These are phyloP conservation scores for Numenius arquata DNA, from an alignment of 2,113 vertebrate genomes.

Conservation along the genomic window DNA sequence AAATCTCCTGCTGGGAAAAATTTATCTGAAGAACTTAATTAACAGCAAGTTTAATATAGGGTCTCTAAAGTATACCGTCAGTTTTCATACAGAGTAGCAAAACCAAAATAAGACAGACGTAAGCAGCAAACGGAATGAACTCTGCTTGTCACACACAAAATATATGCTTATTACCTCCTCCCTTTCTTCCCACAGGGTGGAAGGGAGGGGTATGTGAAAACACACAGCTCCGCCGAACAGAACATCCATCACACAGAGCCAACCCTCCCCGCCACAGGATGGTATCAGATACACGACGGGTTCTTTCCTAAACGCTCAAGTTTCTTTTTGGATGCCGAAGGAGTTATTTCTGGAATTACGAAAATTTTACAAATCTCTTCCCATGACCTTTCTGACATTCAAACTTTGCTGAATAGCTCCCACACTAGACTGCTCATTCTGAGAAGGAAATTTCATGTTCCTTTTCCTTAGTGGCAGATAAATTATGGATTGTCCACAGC, in stretches of 20 bases:
- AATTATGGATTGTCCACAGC: slow-evolving; percentile 13
- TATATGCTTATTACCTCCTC: not conserved
- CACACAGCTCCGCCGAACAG: not conserved
- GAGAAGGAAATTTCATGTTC: slow-evolving; percentile 50
- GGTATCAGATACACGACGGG: not conserved
- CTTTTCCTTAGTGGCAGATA: slow-evolving; percentile 34
- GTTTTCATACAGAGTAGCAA: not conserved
- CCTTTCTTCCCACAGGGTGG: not conserved
- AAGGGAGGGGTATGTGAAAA: not conserved
- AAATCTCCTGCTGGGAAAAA: slow-evolving; percentile 2
- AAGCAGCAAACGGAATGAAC: not conserved
- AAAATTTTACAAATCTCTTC: slow-evolving; percentile 70
- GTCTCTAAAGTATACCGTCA: not conserved
- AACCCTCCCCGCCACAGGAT: not conserved
- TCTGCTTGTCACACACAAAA: not conserved
- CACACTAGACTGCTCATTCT: slow-evolving; percentile 34
- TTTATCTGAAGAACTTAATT: slow-evolving; percentile 30
- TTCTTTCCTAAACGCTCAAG: slow-evolving; percentile 17
- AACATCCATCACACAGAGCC: not conserved
- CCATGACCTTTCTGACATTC: slow-evolving; percentile 66
- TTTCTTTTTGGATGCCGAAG: slow-evolving; percentile 9
- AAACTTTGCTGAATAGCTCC: slow-evolving; percentile 53
- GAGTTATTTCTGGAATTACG: slow-evolving; percentile 61
- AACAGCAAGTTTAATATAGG: slow-evolving; percentile 21
- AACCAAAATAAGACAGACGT: not conserved